phyloP scores from a whole-genome alignment of 2,113 vertebrate species.

The Lepus timidus region DNA sequence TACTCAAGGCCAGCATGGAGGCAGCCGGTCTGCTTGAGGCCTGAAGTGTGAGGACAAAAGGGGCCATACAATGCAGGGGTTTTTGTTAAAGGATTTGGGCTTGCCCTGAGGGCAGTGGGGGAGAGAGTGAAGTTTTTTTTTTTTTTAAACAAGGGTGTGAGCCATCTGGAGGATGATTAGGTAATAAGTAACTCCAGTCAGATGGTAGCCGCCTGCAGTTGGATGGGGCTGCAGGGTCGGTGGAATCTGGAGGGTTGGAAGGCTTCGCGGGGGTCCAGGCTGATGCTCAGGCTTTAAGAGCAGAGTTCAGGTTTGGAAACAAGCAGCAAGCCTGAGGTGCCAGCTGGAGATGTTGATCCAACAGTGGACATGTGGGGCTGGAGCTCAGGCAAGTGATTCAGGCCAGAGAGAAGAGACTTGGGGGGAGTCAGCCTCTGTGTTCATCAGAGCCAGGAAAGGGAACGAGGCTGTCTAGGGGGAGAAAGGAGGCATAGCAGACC shows the following conservation, averaged over 20 bases:
- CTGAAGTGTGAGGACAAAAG: not conserved
- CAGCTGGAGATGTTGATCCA: not conserved
- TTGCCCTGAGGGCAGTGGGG: not conserved
- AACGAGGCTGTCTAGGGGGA: not conserved
- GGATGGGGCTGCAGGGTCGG: not conserved
- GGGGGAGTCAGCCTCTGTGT: not conserved
- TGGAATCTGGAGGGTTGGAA: not conserved
- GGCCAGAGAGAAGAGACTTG: not conserved
- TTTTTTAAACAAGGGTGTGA: not conserved
- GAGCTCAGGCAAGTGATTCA: not conserved
- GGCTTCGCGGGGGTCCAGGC: not conserved
- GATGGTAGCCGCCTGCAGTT: not conserved
- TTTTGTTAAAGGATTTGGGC: slow-evolving; percentile 7
- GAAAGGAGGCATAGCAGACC: not conserved
- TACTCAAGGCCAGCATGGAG: not conserved
- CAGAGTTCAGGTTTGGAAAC: not conserved
- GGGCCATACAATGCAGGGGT: not conserved
- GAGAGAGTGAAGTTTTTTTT: not conserved
- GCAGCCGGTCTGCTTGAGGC: not conserved
- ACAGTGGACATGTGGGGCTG: not conserved
- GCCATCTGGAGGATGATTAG: not conserved
- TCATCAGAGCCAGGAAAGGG: not conserved
- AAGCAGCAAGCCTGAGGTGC: not conserved
- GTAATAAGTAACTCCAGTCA: not conserved
- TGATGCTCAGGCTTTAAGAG: not conserved